Base-by-base conservation (phyloP, 2,888 invertebrate species). In the Heliconius sara region DNA sequence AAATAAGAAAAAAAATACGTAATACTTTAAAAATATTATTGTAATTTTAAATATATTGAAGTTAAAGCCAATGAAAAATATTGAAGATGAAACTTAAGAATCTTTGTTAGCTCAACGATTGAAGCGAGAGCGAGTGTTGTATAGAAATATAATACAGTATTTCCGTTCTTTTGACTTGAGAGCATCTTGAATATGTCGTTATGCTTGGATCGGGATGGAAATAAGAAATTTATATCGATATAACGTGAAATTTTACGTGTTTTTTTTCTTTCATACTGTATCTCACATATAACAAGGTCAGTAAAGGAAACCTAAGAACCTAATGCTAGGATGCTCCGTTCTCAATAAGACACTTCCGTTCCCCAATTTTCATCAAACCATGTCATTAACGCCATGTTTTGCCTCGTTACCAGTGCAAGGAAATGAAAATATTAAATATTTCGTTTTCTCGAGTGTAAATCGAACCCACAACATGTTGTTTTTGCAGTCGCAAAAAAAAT, bases 101-200 rank as follows among this genome's bases (percentile, higher is more conserved):
- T n/a, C 60, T 10, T 60, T n/a, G 60, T 60, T 60, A 60, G 60
- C 60, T 60, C 60, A 60, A 60, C 10, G n/a, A 60, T 60, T 60
- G 57, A n/a, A n/a, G 60, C n/a, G n/a, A n/a, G 5, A 60, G n/a
- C 10, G 10, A n/a, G 60, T 60, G 10, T n/a, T 60, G 10, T 60
- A 60, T n/a, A 60, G 60, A 60, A 60, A n/a, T n/a, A 27, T 27
- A 27, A 27, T 27, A 60, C 60, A n/a, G 4, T 60, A n/a, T 4
- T n/a, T 60, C n/a, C n/a, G 60, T 22, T 2, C 57, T 22, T 60
- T 60, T 60, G 60, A 60, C 60, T 60, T 60, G 60, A 60, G 60
- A 60, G n/a, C n/a, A n/a, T 60, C n/a, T 60, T 60, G n/a, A 60
- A 60, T n/a, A 60, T 60, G n/a, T 60, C 60, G n/a, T 60, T 60